phyloP scores from a whole-genome alignment of 2,888 invertebrate species.

The Hydraecia micacea region DNA sequence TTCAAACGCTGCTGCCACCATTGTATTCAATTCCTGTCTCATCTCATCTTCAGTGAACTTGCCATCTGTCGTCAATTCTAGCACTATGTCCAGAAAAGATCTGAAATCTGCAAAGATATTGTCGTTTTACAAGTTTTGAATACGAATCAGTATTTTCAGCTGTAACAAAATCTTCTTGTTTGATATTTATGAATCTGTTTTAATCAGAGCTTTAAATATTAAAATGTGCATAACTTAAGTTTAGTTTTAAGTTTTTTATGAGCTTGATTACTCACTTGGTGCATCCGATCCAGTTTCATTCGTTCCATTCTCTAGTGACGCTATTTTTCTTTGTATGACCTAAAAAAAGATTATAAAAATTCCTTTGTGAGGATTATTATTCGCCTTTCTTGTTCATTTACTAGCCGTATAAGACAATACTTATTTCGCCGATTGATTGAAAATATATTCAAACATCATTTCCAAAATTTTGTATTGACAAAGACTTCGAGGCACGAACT shows the following conservation, averaged over 20 bases:
- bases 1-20: constrained; percentile 33
- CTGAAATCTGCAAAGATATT: constrained; percentile 5
- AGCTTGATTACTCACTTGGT: neutral
- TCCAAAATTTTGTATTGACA: too few relatives aligned
- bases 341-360: neutral
- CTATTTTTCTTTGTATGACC: constrained; percentile 19
- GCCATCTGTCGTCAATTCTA: constrained; percentile 18
- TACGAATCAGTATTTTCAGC: neutral
- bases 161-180: neutral
- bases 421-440: too few relatives aligned
- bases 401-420: too few relatives aligned
- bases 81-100: constrained; percentile 23
- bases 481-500: too few relatives aligned
- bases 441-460: too few relatives aligned
- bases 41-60: constrained; percentile 23
- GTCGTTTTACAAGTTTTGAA: neutral
- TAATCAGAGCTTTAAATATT: neutral
- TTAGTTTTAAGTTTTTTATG: too few relatives aligned
- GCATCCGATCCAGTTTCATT: neutral
- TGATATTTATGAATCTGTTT: neutral
- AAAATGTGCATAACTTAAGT: neutral
- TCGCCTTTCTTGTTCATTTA: neutral
- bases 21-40: constrained; percentile 26
- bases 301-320: neutral
- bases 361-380: neutral